A percentile compares a stretch with the other conserved stretches of the same genome.
Evolutionary conservation across 2,888 invertebrate species (phyloP).

Genomic region (Andrena minutula): DNA sequence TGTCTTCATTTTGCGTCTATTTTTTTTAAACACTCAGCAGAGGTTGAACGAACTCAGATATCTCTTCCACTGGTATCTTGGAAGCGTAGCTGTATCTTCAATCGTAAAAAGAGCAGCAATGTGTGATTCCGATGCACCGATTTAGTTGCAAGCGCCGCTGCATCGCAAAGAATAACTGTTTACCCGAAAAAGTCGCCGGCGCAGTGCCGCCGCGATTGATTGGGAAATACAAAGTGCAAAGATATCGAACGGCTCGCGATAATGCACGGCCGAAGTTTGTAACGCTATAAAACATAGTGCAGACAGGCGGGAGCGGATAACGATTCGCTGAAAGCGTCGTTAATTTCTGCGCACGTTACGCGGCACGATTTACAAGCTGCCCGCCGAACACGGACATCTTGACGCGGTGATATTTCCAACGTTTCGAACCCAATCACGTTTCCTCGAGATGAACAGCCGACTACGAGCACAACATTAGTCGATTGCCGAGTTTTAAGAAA

Average conservation of each 20-base stretch:
- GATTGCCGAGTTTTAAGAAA: background rate
- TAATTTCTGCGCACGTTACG: conserved; percentile 58
- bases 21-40: too few relatives aligned
- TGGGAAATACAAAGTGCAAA: conserved; percentile 60
- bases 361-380: conserved; percentile 48
- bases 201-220: conserved; percentile 39
- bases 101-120: background rate
- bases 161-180: conserved; percentile 32
- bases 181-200: conserved; percentile 31
- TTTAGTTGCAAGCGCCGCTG: background rate
- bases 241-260: conserved; percentile 57
- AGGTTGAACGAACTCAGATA: too few relatives aligned
- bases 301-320: conserved; percentile 56
- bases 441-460: background rate
- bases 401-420: conserved; percentile 46
- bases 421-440: conserved; percentile 24
- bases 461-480: too few relatives aligned
- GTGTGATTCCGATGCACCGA: background rate
- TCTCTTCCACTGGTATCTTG: too few relatives aligned
- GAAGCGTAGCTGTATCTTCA: background rate
- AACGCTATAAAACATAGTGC: conserved; percentile 57
- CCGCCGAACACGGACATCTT: conserved; percentile 48
- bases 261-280: conserved; percentile 58
- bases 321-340: conserved; percentile 64
- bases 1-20: too few relatives aligned